Conservation (phyloP, 2,888 invertebrate genomes). For the Anaspis maculata region DNA sequence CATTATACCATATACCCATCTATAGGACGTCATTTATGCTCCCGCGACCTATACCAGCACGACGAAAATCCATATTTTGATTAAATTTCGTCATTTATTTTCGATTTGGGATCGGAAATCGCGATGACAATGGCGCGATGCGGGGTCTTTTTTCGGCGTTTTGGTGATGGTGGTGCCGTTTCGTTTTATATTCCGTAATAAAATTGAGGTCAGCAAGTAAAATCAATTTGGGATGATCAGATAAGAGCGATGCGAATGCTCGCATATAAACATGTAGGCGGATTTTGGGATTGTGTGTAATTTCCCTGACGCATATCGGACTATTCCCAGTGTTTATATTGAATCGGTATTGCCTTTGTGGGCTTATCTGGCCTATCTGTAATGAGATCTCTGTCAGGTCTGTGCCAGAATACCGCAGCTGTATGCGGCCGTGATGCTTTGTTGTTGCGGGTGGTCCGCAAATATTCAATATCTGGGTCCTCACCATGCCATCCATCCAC, state of each 20-base stretch:
- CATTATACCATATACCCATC: too few species aligned
- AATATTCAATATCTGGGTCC: conserved; percentile 1
- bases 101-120: too few species aligned
- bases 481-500: background rate
- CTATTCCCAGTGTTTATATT: conserved; percentile 41
- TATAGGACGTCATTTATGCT: too few species aligned
- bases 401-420: conserved; percentile 15
- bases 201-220: conserved; percentile 38
- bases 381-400: conserved; percentile 43
- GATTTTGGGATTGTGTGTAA: conserved; percentile 40
- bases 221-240: conserved; percentile 40
- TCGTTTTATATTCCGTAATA: too few species aligned
- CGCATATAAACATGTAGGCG: conserved; percentile 38
- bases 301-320: conserved; percentile 34
- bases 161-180: too few species aligned
- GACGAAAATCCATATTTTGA: too few species aligned
- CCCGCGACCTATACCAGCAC: too few species aligned
- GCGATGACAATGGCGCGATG: too few species aligned
- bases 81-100: too few species aligned
- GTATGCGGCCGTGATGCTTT: conserved; percentile 16
- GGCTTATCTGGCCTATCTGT: conserved; percentile 43
- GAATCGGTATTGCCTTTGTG: conserved; percentile 44
- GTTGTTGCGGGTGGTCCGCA: conserved; percentile 25
- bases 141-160: too few species aligned
- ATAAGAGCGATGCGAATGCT: conserved; percentile 32